Evolutionary conservation across 2,888 invertebrate species (phyloP).

Genomic region (Cistogaster globosa): DNA sequence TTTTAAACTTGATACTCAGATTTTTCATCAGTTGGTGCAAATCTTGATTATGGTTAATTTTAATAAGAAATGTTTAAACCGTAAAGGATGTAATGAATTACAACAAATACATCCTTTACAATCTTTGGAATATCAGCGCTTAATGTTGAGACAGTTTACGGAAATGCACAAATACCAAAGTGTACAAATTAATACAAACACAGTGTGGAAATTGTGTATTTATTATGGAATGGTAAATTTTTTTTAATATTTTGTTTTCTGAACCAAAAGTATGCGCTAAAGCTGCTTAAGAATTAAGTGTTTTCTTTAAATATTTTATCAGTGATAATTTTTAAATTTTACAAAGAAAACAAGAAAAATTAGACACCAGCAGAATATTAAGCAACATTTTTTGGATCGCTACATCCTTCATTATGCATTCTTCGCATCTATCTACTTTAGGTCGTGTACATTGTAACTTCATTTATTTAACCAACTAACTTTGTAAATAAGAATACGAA

Average conservation of each 20-base stretch:
- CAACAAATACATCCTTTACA: constrained; percentile 61
- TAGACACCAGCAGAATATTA: too few species aligned
- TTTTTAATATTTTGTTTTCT: too few species aligned
- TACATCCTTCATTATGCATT: too few species aligned
- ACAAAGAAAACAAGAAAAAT: too few species aligned
- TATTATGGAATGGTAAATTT: constrained; percentile 68
- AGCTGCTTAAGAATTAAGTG: neutral
- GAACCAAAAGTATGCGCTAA: too few species aligned
- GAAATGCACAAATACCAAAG: constrained; percentile 60
- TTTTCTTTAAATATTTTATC: neutral
- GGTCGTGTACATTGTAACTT: too few species aligned
- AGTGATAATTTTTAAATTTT: too few species aligned
- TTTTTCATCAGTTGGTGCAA: constrained; percentile 52
- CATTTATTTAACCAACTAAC: too few species aligned
- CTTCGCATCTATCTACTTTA: too few species aligned
- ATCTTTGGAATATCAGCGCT: constrained; percentile 61
- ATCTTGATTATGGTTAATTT: constrained; percentile 40
- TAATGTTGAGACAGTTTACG: constrained; percentile 63
- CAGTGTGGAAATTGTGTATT: constrained; percentile 71
- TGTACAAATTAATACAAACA: constrained; percentile 57
- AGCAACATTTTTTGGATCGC: too few species aligned
- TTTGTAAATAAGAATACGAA: too few species aligned
- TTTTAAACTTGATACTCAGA: constrained; percentile 16
- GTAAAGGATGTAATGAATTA: constrained; percentile 18
- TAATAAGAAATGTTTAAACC: neutral